phyloP scores from a whole-genome alignment of 2,113 vertebrate species.

The Dryoscopus gambensis region DNA sequence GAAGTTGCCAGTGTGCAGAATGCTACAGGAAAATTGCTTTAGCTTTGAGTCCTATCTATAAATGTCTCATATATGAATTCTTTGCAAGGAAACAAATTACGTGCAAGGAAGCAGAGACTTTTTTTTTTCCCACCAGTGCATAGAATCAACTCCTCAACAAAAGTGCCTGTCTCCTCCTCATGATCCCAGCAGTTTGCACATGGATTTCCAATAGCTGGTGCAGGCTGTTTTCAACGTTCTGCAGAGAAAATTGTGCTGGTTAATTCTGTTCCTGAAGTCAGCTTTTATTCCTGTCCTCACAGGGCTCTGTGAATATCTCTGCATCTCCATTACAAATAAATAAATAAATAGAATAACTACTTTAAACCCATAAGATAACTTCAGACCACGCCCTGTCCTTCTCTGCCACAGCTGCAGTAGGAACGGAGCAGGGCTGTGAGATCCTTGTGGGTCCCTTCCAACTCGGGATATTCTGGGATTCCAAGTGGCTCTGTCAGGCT shows the following conservation, averaged over 20 bases:
- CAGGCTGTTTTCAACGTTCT: background rate
- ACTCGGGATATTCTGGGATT: background rate
- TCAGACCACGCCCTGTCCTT: background rate
- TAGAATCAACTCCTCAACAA: background rate
- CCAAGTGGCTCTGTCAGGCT: background rate
- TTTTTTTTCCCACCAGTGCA: background rate
- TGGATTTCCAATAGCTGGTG: background rate
- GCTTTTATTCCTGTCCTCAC: background rate
- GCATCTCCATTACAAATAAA: background rate
- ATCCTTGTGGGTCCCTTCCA: background rate
- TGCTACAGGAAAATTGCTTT: background rate
- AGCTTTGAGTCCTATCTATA: background rate
- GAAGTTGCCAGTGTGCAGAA: background rate
- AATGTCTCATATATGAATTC: background rate
- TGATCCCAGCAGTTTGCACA: background rate
- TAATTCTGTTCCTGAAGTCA: background rate
- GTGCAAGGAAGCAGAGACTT: background rate
- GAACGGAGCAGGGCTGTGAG: background rate
- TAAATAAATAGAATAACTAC: background rate
- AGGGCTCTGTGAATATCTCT: background rate
- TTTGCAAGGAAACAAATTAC: background rate
- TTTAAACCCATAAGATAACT: background rate
- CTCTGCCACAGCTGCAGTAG: accelerated
- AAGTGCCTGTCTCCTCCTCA: background rate
- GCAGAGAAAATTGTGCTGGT: background rate